Evolutionary conservation across 2,113 vertebrate genomes (phyloP).

Genomic region (Nothobranchius furzeri): DNA sequence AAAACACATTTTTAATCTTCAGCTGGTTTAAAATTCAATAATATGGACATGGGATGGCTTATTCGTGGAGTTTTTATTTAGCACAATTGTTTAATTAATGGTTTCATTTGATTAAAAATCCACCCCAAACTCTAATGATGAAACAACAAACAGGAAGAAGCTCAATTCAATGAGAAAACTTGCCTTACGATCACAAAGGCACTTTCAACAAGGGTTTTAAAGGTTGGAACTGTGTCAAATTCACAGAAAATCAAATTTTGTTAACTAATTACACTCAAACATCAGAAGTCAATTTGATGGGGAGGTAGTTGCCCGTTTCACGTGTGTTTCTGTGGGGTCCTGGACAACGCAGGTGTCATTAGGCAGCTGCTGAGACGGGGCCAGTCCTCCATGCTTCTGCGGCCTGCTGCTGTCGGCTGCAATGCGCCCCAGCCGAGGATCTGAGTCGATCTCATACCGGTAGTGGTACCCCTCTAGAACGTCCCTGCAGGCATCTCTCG

Average conservation of each 20-base stretch:
- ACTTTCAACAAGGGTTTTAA: constrained; percentile 38
- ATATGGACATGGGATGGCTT: neutral
- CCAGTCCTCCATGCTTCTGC: constrained; percentile 22
- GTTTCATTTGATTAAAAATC: neutral
- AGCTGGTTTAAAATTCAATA: too few species aligned
- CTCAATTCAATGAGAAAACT: constrained; percentile 10
- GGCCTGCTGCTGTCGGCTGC: constrained; percentile 22
- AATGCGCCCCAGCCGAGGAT: constrained; percentile 70
- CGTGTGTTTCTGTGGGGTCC: constrained; percentile 49
- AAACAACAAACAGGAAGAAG: constrained; percentile 5
- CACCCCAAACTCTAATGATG: neutral
- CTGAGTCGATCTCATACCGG: constrained; percentile 80
- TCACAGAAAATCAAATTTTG: constrained; percentile 1
- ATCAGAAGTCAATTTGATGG: constrained; percentile 31
- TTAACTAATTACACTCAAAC: neutral
- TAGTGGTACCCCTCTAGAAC: constrained; percentile 81
- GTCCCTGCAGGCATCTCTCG: constrained; percentile 75
- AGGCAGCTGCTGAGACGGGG: constrained; percentile 46
- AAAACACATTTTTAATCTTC: too few species aligned
- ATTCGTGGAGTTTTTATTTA: neutral
- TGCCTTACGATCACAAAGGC: constrained; percentile 55
- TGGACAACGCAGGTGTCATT: constrained; percentile 56
- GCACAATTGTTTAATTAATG: neutral
- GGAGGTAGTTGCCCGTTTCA: constrained; percentile 36
- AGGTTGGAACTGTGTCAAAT: neutral